Evolutionary conservation across 2,113 vertebrate genomes (phyloP).

Genomic region (Mesitornis unicolor): DNA sequence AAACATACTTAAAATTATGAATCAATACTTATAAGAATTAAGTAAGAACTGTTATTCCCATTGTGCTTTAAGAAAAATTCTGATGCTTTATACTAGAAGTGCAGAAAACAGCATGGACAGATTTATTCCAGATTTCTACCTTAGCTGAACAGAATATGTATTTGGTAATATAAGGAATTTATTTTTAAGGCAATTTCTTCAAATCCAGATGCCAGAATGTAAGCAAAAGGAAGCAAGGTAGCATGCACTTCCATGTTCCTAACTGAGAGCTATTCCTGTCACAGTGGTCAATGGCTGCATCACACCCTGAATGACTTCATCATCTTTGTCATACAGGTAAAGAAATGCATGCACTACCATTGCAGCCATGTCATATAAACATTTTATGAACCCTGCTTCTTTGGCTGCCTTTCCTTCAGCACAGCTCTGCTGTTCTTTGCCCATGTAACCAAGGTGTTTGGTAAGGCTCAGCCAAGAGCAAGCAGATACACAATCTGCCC

Average conservation of each 20-base stretch:
- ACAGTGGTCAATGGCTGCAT: not conserved
- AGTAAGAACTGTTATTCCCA: not conserved
- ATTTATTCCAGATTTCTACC: not conserved
- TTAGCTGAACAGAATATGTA: not conserved
- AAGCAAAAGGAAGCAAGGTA: not conserved
- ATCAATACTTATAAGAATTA: not conserved
- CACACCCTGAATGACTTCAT: not conserved
- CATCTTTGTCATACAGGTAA: not conserved
- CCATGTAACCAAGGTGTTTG: not conserved
- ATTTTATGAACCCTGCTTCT: not conserved
- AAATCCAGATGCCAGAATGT: not conserved
- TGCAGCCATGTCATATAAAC: not conserved
- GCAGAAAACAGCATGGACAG: not conserved
- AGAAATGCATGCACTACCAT: not conserved
- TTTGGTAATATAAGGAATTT: not conserved
- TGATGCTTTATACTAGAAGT: not conserved
- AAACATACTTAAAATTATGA: not conserved
- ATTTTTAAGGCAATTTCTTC: not conserved
- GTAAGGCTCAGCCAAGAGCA: not conserved
- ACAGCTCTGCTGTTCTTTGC: not conserved
- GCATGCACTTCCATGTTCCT: not conserved
- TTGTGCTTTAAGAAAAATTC: not conserved
- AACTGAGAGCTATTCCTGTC: not conserved
- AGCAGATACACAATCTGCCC: not conserved
- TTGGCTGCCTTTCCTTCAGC: not conserved